These are phyloP conservation scores for Buceros bicornis DNA, from an alignment of 2,797 vertebrate species.

Conservation along the genomic window DNA sequence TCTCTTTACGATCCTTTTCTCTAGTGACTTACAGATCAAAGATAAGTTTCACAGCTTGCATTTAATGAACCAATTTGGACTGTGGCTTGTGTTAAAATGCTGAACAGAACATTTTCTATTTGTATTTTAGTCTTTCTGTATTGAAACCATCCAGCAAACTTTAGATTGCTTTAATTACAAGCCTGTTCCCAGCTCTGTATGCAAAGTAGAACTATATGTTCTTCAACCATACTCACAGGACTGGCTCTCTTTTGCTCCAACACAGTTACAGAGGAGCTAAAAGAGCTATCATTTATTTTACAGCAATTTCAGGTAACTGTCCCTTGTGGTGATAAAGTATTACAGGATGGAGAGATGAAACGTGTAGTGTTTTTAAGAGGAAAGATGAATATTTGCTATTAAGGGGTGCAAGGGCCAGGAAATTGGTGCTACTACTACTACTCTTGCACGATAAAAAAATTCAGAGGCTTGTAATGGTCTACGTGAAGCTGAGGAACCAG, in stretches of 20 bases:
- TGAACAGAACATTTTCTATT: not conserved
- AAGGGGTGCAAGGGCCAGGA: not conserved
- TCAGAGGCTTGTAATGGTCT: not conserved
- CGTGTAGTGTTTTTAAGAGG: not conserved
- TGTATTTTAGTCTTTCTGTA: not conserved
- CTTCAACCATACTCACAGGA: not conserved
- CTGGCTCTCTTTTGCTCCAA: not conserved
- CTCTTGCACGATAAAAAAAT: not conserved
- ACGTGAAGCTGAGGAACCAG: not conserved
- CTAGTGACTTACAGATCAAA: conserved; percentile 20
- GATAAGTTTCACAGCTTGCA: conserved; percentile 22
- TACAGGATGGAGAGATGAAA: not conserved
- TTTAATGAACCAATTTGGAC: conserved; percentile 42
- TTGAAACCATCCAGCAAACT: not conserved
- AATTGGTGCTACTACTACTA: not conserved
- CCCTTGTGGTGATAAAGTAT: not conserved
- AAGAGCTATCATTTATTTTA: not conserved
- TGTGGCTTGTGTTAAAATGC: conserved; percentile 1
- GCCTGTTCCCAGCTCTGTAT: not conserved
- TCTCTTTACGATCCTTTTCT: conserved; percentile 9
- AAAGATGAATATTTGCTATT: not conserved
- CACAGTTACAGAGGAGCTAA: not conserved
- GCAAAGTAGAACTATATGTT: not conserved
- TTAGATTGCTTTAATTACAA: not conserved
- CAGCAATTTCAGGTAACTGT: not conserved